Base-by-base conservation (phyloP, 1,140 invertebrate species). In the Eurytemora carolleeae region DNA sequence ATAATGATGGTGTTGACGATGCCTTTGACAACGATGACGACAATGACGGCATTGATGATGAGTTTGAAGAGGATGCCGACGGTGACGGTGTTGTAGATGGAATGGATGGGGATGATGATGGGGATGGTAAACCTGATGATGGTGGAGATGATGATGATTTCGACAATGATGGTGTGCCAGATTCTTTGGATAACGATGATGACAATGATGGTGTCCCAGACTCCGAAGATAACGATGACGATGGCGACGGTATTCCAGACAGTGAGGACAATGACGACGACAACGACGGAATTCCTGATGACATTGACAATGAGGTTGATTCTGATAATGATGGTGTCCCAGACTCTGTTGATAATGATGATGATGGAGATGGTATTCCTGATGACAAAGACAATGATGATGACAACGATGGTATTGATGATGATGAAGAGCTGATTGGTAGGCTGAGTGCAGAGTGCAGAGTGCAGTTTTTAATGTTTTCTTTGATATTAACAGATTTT, bases 221-320 rank as follows among this genome's bases (percentile, higher is more conserved):
- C 25, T 17, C 21, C 23, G 20, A 52, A 23, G 44, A 59, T n/a
- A 53, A 52, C 15, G 44, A 59, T 20, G 58, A 31, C 44, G 24
- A 52, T 17, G 24, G 24, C 23, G 21, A 59, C 19, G 58, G 25
- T 25, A 44, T 52, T 19, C 25, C 44, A 18, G 58, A 31, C 44
- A 12, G 52, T 16, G 19, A 52, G 21, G 58, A 59, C 18, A 18
- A 53, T n/a, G 44, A 26, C 58, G 58, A 53, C 59, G 54, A 63
- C 61, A 57, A 59, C 23, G 61, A 63, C 20, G 61, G 61, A 7
- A 56, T 59, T 31, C 55, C 55, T 63, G 61, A 63, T 26, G 26
- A 63, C 55, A 56, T 24, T 2, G 59, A 31, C 24, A 1, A 15
- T 20, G 55, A 56, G 16, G 16, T 23, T 20, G 55, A 56, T 2